Evolutionary conservation across 2,113 vertebrate species (phyloP).

Genomic region (Amazona vittata): DNA sequence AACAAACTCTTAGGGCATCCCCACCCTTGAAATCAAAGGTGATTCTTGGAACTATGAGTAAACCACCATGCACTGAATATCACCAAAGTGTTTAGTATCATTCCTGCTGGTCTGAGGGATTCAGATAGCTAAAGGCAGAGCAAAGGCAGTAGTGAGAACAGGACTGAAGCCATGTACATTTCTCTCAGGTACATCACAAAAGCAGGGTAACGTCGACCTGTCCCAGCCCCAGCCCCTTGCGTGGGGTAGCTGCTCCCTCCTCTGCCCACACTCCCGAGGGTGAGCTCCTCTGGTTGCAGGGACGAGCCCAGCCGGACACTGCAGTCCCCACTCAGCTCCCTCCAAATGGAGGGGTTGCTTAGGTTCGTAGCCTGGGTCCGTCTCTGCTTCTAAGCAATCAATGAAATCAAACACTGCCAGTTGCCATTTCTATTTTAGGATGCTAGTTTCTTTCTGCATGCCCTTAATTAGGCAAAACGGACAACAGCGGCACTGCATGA

Average conservation of each 20-base stretch:
- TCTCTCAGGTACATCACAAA: not conserved
- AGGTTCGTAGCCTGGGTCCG: not conserved
- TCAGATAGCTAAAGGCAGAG: conserved; percentile 48
- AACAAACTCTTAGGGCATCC: conserved; percentile 79
- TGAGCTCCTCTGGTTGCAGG: not conserved
- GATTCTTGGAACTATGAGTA: conserved; percentile 59
- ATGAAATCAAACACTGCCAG: conserved; percentile 52
- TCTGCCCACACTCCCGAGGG: not conserved
- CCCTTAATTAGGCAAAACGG: conserved; percentile 15
- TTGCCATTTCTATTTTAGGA: conserved; percentile 33
- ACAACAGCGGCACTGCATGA: conserved; percentile 30
- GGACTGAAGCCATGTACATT: not conserved
- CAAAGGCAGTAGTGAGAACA: not conserved
- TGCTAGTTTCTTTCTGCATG: not conserved
- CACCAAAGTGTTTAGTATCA: conserved; percentile 48
- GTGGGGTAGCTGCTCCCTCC: not conserved
- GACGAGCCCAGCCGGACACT: fast-evolving
- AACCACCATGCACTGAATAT: conserved; percentile 40
- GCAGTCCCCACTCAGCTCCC: not conserved
- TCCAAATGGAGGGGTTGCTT: fast-evolving
- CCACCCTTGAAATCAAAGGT: conserved; percentile 69
- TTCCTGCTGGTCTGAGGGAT: conserved; percentile 52
- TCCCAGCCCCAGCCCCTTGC: not conserved
- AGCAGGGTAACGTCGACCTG: not conserved
- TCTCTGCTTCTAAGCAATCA: conserved; percentile 27